Evolutionary conservation across 2,888 invertebrate genomes (phyloP), one percentile per base, ranked within the genome.

Genomic region (Pollenia labialis): DNA sequence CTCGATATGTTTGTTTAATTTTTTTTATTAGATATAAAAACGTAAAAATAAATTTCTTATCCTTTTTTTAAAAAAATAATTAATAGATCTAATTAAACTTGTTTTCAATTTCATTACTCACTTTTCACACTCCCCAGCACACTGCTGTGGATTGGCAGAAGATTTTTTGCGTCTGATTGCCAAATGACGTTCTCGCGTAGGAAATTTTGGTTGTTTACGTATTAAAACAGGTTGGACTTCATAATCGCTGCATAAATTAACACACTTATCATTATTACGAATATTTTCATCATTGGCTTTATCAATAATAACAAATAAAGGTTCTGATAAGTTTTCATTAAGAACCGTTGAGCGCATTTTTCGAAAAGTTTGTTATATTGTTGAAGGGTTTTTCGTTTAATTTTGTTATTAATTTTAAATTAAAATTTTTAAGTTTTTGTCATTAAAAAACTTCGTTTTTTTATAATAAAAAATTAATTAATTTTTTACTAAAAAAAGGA

Each of bases 161-260:
- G 94, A 94, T 88, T 94, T 94, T 88, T 94, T 94, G 88, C 96
- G 94, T 76, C 96, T 93, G 60, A 96, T 95, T 54, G 96, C 96
- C 90, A 95, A 95, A 91, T 96, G 95, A 88, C 96, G 94, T 90
- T 96, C 96, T 60, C 96, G 94, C 1, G 95, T 95, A 1, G 95
- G 96, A 91, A 96, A 96, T 90, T 95, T 95, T 79, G 96, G 95
- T 60, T 94, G 95, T 89, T 94, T 95, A 89, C 94, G 92, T 74
- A 93, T 91, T 60, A 92, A 90, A 89, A 94, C 93, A 87, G 94
- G 94, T 84, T 94, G 93, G 88, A 93, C 91, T 85, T 91, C 90
- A 52, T 89, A 89, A 42, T 89, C 87, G 84, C 91, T 90, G 84
- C 90, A 88, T 23, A 89, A 62, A 71, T 64, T 83, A 23, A 81